phyloP scores from a whole-genome alignment of 2,797 vertebrate genomes.

The Enteromius fasciolatus region DNA sequence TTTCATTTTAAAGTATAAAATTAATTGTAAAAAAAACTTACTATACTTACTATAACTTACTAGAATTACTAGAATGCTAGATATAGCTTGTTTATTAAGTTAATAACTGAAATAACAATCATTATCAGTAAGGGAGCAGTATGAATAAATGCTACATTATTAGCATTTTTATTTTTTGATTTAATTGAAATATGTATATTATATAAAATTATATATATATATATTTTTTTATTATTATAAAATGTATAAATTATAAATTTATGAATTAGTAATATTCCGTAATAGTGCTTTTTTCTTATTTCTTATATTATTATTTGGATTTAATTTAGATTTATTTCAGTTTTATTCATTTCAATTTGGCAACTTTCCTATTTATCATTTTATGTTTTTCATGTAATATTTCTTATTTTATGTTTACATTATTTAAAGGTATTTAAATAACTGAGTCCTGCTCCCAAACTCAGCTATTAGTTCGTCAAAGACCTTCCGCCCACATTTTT shows the following conservation, averaged over 20 bases:
- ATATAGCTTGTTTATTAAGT: not conserved
- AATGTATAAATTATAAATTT: too few relatives aligned
- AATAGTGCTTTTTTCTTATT: too few relatives aligned
- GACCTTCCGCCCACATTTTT: not conserved
- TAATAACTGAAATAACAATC: not conserved
- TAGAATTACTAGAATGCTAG: too few relatives aligned
- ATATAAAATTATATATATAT: too few relatives aligned
- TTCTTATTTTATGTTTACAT: not conserved
- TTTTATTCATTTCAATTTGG: not conserved
- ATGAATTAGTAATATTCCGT: too few relatives aligned
- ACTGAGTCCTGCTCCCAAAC: not conserved
- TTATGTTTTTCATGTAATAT: not conserved
- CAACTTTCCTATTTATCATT: not conserved
- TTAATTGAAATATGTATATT: too few relatives aligned
- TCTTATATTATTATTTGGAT: not conserved
- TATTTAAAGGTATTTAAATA: conserved; percentile 5
- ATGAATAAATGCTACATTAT: not conserved
- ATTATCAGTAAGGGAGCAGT: not conserved
- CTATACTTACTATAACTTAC: too few relatives aligned
- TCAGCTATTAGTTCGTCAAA: not conserved
- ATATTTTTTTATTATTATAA: too few relatives aligned
- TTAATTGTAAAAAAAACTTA: too few relatives aligned
- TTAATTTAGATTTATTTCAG: not conserved
- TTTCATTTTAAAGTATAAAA: too few relatives aligned
- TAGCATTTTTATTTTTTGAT: too few relatives aligned